Conservation (phyloP, 2,797 vertebrate genomes). For the Philypnodon macrostomus region DNA sequence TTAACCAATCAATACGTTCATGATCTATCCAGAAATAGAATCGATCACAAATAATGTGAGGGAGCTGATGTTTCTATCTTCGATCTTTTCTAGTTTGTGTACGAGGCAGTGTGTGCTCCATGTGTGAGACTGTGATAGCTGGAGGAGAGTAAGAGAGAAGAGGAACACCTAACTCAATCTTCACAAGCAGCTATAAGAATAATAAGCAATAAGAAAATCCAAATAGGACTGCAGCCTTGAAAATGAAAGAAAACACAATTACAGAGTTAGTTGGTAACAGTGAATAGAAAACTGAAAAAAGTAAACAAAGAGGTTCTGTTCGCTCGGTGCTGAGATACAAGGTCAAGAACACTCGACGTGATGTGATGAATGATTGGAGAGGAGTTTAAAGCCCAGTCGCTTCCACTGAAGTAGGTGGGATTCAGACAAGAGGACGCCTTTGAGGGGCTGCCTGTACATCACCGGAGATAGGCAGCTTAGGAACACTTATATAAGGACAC, state of each 20-base stretch:
- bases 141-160: too few relatives aligned
- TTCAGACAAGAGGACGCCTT: constrained; percentile 22
- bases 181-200: too few relatives aligned
- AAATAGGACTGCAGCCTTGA: not conserved
- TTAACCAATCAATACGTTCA: too few relatives aligned
- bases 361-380: constrained; percentile 44
- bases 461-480: constrained; percentile 13
- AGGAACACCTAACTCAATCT: too few relatives aligned
- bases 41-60: too few relatives aligned
- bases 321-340: constrained; percentile 26
- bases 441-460: constrained; percentile 17
- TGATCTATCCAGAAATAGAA: too few relatives aligned
- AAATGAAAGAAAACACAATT: not conserved
- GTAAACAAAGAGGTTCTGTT: constrained; percentile 1
- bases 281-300: not conserved
- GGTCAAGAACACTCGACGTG: constrained; percentile 48
- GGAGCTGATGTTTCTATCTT: too few relatives aligned
- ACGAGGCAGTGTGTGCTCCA: too few relatives aligned
- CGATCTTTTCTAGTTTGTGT: too few relatives aligned
- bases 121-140: too few relatives aligned
- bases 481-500: not conserved
- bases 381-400: constrained; percentile 22
- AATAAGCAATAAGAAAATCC: too few relatives aligned
- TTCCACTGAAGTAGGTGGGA: constrained; percentile 35
- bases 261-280: not conserved